phyloP scores from a whole-genome alignment of 2,888 invertebrate species.

The Mellilla xanthometata region DNA sequence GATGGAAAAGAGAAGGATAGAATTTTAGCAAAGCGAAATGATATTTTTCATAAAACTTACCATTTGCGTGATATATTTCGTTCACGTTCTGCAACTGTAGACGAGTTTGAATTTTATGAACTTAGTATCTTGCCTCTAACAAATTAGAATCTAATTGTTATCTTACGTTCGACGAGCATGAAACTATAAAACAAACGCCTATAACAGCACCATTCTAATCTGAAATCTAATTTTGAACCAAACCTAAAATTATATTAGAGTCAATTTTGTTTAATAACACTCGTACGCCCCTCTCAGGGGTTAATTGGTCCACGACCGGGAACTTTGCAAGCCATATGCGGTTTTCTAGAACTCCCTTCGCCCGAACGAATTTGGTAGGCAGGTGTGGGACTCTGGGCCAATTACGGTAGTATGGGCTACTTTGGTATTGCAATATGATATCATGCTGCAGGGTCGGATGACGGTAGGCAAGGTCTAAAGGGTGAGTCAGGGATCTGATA shows the following conservation, averaged over 20 bases:
- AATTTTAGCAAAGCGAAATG: too few species aligned
- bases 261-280: slow-evolving; percentile 64
- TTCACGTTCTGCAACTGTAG: too few species aligned
- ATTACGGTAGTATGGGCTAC: slow-evolving; percentile 27
- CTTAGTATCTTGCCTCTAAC: too few species aligned
- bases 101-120: too few species aligned
- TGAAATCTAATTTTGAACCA: slow-evolving; percentile 47
- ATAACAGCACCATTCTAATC: slow-evolving; percentile 36
- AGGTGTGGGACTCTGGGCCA: slow-evolving; percentile 33
- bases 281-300: slow-evolving; percentile 45
- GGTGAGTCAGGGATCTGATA: too few species aligned
- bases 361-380: slow-evolving; percentile 47
- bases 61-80: too few species aligned
- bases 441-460: slow-evolving; percentile 17
- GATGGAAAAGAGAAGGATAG: too few species aligned
- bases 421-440: slow-evolving; percentile 44
- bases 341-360: slow-evolving; percentile 56
- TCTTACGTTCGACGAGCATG: background rate
- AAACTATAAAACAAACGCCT: slow-evolving; percentile 2
- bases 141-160: too few species aligned
- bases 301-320: slow-evolving; percentile 61
- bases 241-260: slow-evolving; percentile 64
- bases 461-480: too few species aligned
- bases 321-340: slow-evolving; percentile 65
- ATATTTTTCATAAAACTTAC: too few species aligned